phyloP scores from a whole-genome alignment of 2,888 invertebrate species.

The Diaphora mendica region DNA sequence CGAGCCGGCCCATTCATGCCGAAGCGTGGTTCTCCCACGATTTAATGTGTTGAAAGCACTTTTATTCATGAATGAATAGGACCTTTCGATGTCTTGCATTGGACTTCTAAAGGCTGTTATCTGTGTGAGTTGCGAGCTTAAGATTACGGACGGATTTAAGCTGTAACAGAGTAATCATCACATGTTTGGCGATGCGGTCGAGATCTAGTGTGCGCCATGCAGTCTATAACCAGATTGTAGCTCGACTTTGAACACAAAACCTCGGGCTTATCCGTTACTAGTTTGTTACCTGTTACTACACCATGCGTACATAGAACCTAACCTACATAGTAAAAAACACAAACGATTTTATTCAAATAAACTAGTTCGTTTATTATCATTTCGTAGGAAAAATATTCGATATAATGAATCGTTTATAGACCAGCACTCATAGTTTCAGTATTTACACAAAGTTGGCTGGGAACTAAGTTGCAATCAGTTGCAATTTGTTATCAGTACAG shows the following conservation, averaged over 20 bases:
- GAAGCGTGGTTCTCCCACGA: too few relatives aligned
- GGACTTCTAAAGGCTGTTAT: not conserved
- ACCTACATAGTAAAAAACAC: not conserved
- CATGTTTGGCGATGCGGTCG: not conserved
- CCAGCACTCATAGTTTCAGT: not conserved
- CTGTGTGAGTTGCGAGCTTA: not conserved
- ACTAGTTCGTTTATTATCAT: not conserved
- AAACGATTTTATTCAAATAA: not conserved
- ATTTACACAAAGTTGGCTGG: constrained; percentile 10
- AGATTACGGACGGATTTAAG: not conserved
- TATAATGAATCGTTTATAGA: too few relatives aligned
- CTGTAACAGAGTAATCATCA: not conserved
- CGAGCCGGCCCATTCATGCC: too few relatives aligned
- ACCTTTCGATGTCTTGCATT: too few relatives aligned
- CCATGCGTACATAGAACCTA: not conserved
- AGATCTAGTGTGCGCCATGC: not conserved
- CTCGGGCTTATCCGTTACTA: not conserved
- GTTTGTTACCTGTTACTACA: not conserved
- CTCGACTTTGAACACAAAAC: not conserved
- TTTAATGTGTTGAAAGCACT: too few relatives aligned
- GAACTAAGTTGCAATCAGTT: constrained; percentile 37
- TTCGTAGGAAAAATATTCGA: not conserved
- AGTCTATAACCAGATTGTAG: not conserved
- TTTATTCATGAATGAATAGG: too few relatives aligned
- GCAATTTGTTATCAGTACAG: constrained; percentile 34